These are phyloP conservation scores for Parazoanthus atlanticus DNA, from an alignment of 92 coral and sea anemone genomes.

Conservation along the genomic window DNA sequence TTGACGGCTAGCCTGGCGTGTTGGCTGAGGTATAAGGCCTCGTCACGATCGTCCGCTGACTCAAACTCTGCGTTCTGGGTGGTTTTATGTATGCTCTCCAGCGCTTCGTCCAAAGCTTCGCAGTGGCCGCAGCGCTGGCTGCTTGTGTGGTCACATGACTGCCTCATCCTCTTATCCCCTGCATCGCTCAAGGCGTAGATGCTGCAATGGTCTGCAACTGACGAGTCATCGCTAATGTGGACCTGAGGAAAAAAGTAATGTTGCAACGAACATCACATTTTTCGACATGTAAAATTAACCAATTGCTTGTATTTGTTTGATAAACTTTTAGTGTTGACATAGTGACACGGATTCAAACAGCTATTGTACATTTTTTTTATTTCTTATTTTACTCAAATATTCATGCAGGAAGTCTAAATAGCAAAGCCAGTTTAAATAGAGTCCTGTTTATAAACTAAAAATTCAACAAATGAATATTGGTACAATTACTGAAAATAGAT, in stretches of 20 bases:
- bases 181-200: constrained; percentile 45
- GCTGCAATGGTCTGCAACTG: constrained; percentile 46
- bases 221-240: constrained; percentile 40
- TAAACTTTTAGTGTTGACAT: background rate
- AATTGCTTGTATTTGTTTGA: background rate
- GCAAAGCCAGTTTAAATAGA: background rate
- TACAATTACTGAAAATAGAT: too few species aligned
- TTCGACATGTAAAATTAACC: too few species aligned
- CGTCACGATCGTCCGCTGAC: constrained; percentile 44
- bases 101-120: constrained; percentile 11
- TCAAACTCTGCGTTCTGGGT: constrained; percentile 23
- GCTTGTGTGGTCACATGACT: constrained; percentile 20
- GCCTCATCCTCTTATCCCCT: background rate
- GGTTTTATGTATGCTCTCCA: constrained; percentile 29
- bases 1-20: constrained; percentile 40
- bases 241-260: constrained; percentile 30
- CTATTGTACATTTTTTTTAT: too few species aligned
- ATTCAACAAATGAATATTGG: too few species aligned
- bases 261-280: background rate
- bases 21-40: constrained; percentile 42
- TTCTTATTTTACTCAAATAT: too few species aligned
- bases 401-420: too few species aligned
- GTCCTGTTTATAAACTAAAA: too few species aligned
- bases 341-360: too few species aligned
- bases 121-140: constrained; percentile 38